These are phyloP conservation scores for Petrolisthes manimaculis DNA, from an alignment of 2,888 invertebrate species.

Conservation along the genomic window DNA sequence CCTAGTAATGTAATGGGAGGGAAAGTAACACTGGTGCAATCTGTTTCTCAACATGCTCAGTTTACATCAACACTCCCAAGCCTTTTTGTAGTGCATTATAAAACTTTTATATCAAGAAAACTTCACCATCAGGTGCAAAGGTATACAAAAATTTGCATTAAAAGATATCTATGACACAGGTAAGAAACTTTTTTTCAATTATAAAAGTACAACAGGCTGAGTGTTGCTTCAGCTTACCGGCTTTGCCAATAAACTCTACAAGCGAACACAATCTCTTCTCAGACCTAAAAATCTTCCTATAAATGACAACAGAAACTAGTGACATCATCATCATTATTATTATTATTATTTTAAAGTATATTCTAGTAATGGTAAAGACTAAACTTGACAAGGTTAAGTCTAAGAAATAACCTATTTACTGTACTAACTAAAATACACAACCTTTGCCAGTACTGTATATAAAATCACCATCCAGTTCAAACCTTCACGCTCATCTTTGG, in stretches of 20 bases:
- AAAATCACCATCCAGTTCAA: constrained; percentile 31
- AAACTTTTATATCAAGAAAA: constrained; percentile 17
- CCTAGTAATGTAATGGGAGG: constrained; percentile 12
- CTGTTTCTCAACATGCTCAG: neutral
- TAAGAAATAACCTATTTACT: constrained; percentile 8
- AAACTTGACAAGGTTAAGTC: constrained; percentile 29
- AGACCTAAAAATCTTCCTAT: constrained; percentile 26
- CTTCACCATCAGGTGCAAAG: neutral
- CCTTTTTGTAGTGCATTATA: constrained; percentile 3
- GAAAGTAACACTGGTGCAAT: constrained; percentile 46
- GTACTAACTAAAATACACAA: constrained; percentile 5
- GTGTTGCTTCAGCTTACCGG: constrained; percentile 6
- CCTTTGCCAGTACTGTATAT: constrained; percentile 10
- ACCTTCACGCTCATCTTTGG: constrained; percentile 35
- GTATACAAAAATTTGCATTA: constrained; percentile 19
- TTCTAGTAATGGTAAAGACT: neutral
- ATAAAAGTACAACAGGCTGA: constrained; percentile 14
- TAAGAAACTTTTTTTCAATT: constrained; percentile 20
- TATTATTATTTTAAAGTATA: no score
- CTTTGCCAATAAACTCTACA: constrained; percentile 20
- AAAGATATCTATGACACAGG: constrained; percentile 18
- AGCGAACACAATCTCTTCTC: constrained; percentile 11
- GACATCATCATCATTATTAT: neutral
- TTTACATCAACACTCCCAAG: constrained; percentile 16
- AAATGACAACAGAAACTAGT: neutral